These are phyloP conservation scores for Solen grandis DNA, from an alignment of 1,140 invertebrate genomes.

Conservation along the genomic window DNA sequence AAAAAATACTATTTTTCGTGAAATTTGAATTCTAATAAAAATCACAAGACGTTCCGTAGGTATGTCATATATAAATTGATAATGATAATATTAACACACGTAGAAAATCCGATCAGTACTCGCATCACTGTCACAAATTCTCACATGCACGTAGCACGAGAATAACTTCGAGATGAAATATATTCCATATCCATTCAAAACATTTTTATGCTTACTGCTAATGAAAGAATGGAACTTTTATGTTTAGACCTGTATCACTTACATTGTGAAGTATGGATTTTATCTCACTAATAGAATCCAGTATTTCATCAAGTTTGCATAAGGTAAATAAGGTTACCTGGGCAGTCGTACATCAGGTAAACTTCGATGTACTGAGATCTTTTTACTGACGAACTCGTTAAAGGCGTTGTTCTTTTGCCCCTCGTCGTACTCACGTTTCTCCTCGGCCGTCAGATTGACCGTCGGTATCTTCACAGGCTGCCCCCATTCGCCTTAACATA, in stretches of 20 bases:
- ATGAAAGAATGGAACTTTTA: not conserved
- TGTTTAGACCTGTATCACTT: not conserved
- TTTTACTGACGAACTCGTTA: slow-evolving; percentile 98
- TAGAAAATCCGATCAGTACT: not conserved
- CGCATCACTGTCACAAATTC: not conserved
- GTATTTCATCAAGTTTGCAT: too few species aligned
- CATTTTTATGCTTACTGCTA: not conserved
- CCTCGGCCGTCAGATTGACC: slow-evolving; percentile 88
- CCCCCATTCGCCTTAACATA: slow-evolving; percentile 91
- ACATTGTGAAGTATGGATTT: too few species aligned
- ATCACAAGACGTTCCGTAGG: too few species aligned
- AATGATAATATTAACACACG: too few species aligned
- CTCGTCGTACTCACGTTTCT: slow-evolving; percentile 92
- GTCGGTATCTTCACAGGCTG: slow-evolving; percentile 90
- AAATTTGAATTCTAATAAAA: too few species aligned
- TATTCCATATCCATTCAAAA: too few species aligned
- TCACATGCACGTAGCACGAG: not conserved
- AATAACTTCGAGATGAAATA: not conserved
- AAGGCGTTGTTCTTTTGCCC: slow-evolving; percentile 98
- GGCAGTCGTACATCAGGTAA: slow-evolving; percentile 95
- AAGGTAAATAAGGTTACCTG: slow-evolving; percentile 86
- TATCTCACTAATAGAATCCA: too few species aligned
- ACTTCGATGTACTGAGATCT: slow-evolving; percentile 95
- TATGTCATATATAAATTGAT: too few species aligned
- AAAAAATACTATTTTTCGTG: too few species aligned